Base-by-base conservation (phyloP, 2,888 invertebrate genomes). In the Serrognathus titanus region DNA sequence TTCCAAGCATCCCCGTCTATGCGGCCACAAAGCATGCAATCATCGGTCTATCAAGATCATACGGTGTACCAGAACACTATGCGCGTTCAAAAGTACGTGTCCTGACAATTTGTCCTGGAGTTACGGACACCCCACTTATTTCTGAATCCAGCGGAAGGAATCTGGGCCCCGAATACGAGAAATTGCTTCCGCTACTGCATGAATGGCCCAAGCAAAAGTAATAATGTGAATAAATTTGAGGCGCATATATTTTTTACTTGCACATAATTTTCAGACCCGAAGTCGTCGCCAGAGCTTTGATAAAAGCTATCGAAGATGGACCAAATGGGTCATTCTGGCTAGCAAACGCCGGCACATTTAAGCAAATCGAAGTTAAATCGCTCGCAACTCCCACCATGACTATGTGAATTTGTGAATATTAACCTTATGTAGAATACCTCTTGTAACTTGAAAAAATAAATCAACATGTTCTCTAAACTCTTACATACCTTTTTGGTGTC, bases 291-390 rank as follows among this genome's bases (percentile, higher is more conserved):
- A 71, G 74, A 61, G 74, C 74, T 8, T 64, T 77, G 43, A 71
- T 78, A 12, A 74, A 78, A 43, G 66, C 78, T 20, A 64, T 79
- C 13, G 72, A 71, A 52, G 73, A 71, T 59, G 78, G 75, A 13
- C 69, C 72, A 35, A 78, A 74, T 61, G 79, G 79, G 48, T 77
- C 78, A 9, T 75, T 79, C 37, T 79, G 79, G 79, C 68, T 78
- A 13, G 77, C 77, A 2, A 78, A 78, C 58, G 75, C 76, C 55
- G 74, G 20, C 43, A 51, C 48, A 48, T 20, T 43, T 12, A 35
- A 13, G 11, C 36, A 48, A 12, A 35, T 52, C 9, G 16, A 43
- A 11, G 9, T 43, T 12, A 1, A 2, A 31, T 31, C 24, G 4
- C 24, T 31, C 7, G 24, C 24, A 31, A 31, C 24, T 31, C 24